phyloP scores from a whole-genome alignment of 2,113 vertebrate species.

The Ursus arctos region DNA sequence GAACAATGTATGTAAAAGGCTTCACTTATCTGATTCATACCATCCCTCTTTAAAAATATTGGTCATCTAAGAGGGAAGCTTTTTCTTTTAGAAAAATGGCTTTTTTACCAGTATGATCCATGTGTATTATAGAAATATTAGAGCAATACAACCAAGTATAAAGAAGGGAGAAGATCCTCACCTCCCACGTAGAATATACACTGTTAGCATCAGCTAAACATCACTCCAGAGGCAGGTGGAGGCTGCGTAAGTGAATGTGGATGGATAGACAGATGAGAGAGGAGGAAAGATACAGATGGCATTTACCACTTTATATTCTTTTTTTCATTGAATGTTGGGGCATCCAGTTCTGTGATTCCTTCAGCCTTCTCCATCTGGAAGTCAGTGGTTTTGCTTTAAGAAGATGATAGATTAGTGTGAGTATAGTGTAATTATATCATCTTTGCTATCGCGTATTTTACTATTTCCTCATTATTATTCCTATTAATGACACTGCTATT shows the following conservation, averaged over 20 bases:
- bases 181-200: background rate
- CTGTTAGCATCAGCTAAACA: background rate
- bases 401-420: background rate
- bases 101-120: background rate
- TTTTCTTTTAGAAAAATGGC: constrained; percentile 32
- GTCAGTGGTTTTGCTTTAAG: constrained; percentile 41
- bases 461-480: background rate
- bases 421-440: background rate
- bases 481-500: background rate
- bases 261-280: background rate
- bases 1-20: background rate
- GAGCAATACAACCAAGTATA: background rate
- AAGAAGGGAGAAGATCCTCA: background rate
- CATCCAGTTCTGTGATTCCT: background rate
- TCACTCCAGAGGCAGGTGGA: background rate
- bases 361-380: background rate
- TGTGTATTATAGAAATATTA: constrained; percentile 9
- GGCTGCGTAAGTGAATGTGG: background rate
- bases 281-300: background rate
- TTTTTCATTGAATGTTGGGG: background rate
- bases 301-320: background rate
- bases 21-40: background rate
- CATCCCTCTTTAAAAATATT: background rate
- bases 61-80: background rate
- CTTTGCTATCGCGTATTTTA: background rate